Conservation (phyloP, 2,888 invertebrate species). For the Rhaphigaster nebulosa region DNA sequence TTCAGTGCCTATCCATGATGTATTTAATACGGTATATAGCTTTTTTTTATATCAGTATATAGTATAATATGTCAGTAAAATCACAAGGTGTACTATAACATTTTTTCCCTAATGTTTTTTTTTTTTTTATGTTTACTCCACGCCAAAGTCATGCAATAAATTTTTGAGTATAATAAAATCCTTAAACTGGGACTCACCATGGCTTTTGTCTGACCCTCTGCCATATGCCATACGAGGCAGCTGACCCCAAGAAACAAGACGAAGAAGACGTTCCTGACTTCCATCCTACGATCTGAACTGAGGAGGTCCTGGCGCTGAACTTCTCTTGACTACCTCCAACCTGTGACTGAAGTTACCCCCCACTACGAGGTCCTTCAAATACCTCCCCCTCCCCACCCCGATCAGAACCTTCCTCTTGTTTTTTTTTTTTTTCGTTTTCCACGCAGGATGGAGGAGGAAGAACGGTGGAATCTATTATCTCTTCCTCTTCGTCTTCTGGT, state of each 20-base stretch:
- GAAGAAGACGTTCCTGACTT: background rate
- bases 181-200: conserved; percentile 4
- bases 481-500: background rate
- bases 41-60: no score
- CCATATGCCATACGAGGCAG: background rate
- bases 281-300: conserved; percentile 38
- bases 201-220: conserved; percentile 1
- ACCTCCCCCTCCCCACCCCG: conserved; percentile 29
- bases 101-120: no score
- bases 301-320: background rate
- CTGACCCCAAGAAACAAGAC: background rate
- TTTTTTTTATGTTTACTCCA: no score
- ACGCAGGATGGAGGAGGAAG: conserved; percentile 29
- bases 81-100: no score
- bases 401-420: conserved; percentile 17
- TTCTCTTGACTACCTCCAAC: background rate
- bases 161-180: background rate
- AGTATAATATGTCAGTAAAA: no score
- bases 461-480: conserved; percentile 32
- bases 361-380: conserved; percentile 34
- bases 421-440: conserved; percentile 21
- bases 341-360: conserved; percentile 27
- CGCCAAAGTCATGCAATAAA: no score
- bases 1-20: no score
- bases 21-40: no score